Evolutionary conservation across 92 coral and sea anemone species (phyloP).

Genomic region (Metridium senile): DNA sequence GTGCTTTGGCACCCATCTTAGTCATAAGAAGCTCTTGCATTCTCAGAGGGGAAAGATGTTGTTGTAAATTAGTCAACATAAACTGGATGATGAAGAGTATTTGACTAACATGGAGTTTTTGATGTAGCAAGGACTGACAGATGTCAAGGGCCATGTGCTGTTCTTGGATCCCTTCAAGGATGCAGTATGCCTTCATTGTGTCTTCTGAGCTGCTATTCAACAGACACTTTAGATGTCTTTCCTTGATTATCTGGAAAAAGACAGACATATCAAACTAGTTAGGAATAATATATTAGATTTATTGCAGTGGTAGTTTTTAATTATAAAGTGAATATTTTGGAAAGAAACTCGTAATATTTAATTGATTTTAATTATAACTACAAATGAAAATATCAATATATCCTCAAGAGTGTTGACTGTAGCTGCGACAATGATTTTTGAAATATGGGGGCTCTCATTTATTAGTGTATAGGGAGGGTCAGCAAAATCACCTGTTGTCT

Average conservation of each 20-base stretch:
- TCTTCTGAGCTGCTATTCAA: slow-evolving; percentile 84
- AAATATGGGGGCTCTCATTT: too few species aligned
- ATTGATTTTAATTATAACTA: too few species aligned
- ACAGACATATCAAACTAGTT: not conserved
- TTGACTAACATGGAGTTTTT: slow-evolving; percentile 83
- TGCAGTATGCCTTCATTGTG: slow-evolving; percentile 87
- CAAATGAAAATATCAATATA: not conserved
- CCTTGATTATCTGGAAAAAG: slow-evolving; percentile 67
- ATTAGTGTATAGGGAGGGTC: too few species aligned
- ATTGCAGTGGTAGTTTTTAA: too few species aligned
- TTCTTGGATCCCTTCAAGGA: slow-evolving; percentile 82
- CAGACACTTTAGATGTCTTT: slow-evolving; percentile 74
- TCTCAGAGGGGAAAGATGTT: slow-evolving; percentile 78
- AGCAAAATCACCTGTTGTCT: too few species aligned
- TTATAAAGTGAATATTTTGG: too few species aligned
- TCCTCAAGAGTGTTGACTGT: not conserved
- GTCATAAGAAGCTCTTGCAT: slow-evolving; percentile 76
- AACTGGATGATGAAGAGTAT: slow-evolving; percentile 88
- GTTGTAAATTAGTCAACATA: slow-evolving; percentile 83
- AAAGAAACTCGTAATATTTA: too few species aligned
- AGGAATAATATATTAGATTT: not conserved
- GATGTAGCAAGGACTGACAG: slow-evolving; percentile 84
- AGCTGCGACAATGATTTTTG: too few species aligned
- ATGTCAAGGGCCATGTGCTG: slow-evolving; percentile 70
- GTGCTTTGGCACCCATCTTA: slow-evolving; percentile 93